Evolutionary conservation across 2,797 vertebrate species (phyloP), one percentile per base, ranked within the genome.

Genomic region (Galago senegalensis): DNA sequence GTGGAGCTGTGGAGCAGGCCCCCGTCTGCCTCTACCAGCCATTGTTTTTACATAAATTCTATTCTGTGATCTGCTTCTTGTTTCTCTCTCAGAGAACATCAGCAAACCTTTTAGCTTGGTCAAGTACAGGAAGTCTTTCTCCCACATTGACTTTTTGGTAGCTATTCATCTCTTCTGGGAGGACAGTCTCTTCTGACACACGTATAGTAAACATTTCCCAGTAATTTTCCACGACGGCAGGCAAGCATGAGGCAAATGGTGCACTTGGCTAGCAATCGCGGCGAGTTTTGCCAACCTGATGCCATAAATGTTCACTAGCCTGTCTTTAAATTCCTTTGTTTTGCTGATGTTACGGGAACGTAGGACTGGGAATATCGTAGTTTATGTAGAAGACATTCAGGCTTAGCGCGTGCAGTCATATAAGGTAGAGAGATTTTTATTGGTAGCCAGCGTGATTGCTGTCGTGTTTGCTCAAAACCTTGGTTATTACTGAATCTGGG

Each of bases 151-250:
- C 23, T 87, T 46, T 87, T 69, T 79, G 84, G 37, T 91, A 79
- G 70, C 72, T 17, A 1, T 75, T 87, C 81, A n/a, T 27, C 43
- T 88, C 11, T 94, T 27, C 46, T 63, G 29, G 75, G 61, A 92
- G 11, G 65, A 83, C 46, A 34, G 40, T 56, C 31, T 89, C 23
- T 87, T 80, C 80, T 84, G 84, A 73, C 72, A 91, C 49, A 13
- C n/a, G n/a, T 14, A 43, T 43, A 31, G 72, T 91, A 82, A 96
- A 56, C 46, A 65, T 81, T 67, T 76, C 34, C 53, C 89, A 88
- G 76, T 81, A 73, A 87, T 92, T 90, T 95, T 92, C 91, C 84
- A 13, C 69, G 93, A 79, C 34, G 56, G 56, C 49, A 82, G 70
- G 25, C 21, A 49, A 46, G 16, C 90, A 29, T 86, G 72, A 60